phyloP scores from a whole-genome alignment of 2,797 vertebrate genomes.

The Chelidonichthys spinosus region DNA sequence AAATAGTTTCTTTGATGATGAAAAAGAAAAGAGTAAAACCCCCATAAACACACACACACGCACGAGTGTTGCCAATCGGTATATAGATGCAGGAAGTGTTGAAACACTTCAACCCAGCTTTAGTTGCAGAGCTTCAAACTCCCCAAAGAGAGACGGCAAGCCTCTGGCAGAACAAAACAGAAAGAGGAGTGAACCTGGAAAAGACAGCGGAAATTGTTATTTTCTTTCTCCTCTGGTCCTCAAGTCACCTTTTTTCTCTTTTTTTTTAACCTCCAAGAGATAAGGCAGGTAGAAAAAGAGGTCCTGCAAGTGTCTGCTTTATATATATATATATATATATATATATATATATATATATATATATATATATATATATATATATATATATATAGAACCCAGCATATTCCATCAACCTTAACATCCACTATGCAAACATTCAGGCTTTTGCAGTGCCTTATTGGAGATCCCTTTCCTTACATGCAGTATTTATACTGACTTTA shows the following conservation, averaged over 20 bases:
- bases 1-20: slow-evolving; percentile 44
- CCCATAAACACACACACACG: slow-evolving; percentile 6
- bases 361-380: no score
- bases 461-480: slow-evolving; percentile 22
- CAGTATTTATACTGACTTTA: slow-evolving; percentile 34
- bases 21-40: not conserved
- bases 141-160: slow-evolving; percentile 52
- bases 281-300: slow-evolving; percentile 34
- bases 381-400: not conserved
- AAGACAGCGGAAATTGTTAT: slow-evolving; percentile 33
- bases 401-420: slow-evolving; percentile 29
- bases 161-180: slow-evolving; percentile 60
- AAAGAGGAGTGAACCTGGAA: slow-evolving; percentile 21
- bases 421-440: slow-evolving; percentile 21
- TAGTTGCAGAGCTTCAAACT: slow-evolving; percentile 37
- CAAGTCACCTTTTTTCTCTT: slow-evolving; percentile 17
- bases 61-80: not conserved
- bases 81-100: slow-evolving; percentile 35
- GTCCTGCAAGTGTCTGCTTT: slow-evolving; percentile 7
- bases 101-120: slow-evolving; percentile 43
- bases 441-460: slow-evolving; percentile 17
- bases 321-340: no score
- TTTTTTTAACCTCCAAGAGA: slow-evolving; percentile 15
- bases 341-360: no score
- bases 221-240: slow-evolving; percentile 50